Evolutionary conservation across 2,113 vertebrate genomes (phyloP).

Genomic region (Grantiella picta): DNA sequence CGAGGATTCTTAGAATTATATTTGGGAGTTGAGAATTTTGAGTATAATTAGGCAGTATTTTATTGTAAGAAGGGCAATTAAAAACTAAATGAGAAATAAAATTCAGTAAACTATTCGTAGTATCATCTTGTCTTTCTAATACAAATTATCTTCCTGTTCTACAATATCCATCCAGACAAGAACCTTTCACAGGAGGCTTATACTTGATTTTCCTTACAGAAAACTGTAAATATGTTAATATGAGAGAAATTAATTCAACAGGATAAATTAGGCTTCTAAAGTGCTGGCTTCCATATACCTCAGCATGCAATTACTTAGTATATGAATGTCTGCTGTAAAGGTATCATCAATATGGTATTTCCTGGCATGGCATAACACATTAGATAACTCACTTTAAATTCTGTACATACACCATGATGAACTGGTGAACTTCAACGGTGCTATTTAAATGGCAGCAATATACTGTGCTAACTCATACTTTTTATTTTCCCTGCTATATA

Average conservation of each 20-base stretch:
- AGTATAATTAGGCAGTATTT: not conserved
- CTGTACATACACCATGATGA: not conserved
- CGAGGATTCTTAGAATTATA: not conserved
- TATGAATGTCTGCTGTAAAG: not conserved
- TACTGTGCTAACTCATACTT: not conserved
- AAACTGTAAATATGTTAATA: not conserved
- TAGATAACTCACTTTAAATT: not conserved
- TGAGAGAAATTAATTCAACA: not conserved
- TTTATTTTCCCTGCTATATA: not conserved
- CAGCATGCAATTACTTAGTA: not conserved
- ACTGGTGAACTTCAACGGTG: not conserved
- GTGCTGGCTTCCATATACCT: not conserved
- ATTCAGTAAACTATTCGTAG: not conserved
- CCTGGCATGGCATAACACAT: not conserved
- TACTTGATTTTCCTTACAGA: not conserved
- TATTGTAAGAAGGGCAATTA: not conserved
- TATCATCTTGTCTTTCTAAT: not conserved
- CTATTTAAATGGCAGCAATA: not conserved
- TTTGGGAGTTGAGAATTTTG: not conserved
- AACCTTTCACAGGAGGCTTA: not conserved
- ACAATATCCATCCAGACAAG: not conserved
- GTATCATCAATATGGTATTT: not conserved
- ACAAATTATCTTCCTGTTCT: not conserved
- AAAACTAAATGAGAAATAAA: conserved; percentile 5
- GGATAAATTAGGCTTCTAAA: not conserved